phyloP scores from a whole-genome alignment of 2,113 vertebrate species.

The Perca flavescens region DNA sequence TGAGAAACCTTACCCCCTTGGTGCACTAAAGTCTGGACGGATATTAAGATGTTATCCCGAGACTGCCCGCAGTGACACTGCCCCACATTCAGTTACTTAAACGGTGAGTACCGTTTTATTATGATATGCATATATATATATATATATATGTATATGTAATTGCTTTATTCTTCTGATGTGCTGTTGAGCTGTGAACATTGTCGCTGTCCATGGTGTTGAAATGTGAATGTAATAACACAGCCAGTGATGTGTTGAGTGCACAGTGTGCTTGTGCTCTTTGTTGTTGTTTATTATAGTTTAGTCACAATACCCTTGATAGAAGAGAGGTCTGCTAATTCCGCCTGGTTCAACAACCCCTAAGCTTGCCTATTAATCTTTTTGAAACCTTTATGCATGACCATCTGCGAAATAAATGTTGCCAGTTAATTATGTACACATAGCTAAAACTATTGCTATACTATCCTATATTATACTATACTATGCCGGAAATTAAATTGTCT shows the following conservation, averaged over 20 bases:
- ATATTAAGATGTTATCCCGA: constrained; percentile 18
- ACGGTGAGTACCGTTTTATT: constrained; percentile 11
- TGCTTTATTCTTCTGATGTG: background rate
- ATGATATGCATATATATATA: background rate
- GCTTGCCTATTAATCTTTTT: background rate
- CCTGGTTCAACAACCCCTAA: constrained; percentile 18
- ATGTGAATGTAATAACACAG: background rate
- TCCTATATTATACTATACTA: background rate
- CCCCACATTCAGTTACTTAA: constrained; percentile 1
- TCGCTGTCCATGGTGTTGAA: constrained; percentile 7
- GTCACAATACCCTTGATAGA: constrained; percentile 8
- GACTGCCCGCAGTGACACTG: background rate
- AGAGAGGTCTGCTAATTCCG: constrained; percentile 12
- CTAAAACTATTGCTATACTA: background rate
- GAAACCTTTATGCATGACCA: constrained; percentile 7
- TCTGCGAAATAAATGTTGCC: background rate
- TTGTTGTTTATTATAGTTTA: constrained; percentile 6
- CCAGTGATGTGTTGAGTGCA: background rate
- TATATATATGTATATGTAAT: background rate
- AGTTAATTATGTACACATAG: background rate
- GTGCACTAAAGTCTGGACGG: constrained; percentile 14
- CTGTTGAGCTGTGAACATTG: background rate
- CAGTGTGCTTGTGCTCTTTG: background rate
- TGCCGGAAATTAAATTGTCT: background rate
- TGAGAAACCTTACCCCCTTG: background rate